phyloP scores from a whole-genome alignment of 2,888 invertebrate species.

The Machimus atricapillus region DNA sequence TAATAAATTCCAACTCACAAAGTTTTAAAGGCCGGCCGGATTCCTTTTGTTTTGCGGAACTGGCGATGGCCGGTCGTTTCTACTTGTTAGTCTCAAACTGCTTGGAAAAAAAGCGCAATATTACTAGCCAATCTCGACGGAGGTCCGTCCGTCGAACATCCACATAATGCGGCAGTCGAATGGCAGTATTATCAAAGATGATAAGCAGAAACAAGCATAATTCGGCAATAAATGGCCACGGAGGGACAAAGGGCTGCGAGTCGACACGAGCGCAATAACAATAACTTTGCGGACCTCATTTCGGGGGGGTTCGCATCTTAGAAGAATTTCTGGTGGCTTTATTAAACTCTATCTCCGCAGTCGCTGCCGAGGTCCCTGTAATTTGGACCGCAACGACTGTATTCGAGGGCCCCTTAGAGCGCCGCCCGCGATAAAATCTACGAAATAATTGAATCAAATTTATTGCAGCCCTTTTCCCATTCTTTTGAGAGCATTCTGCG shows the following conservation, averaged over 20 bases:
- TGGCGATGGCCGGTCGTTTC: neutral
- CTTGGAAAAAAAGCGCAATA: neutral
- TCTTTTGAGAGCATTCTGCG: neutral
- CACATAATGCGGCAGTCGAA: neutral
- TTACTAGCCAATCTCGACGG: neutral
- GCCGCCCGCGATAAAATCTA: neutral
- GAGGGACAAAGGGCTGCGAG: constrained; percentile 10
- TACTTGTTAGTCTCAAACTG: constrained; percentile 21
- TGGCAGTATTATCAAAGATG: constrained; percentile 25
- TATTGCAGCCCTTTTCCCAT: constrained; percentile 22
- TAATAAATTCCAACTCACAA: constrained; percentile 13
- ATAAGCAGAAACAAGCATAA: constrained; percentile 33
- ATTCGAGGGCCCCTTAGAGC: neutral
- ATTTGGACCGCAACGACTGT: constrained; percentile 3
- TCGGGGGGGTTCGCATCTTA: neutral
- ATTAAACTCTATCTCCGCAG: constrained; percentile 18
- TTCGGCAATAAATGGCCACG: constrained; percentile 25
- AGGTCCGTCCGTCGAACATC: neutral
- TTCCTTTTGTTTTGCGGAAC: neutral
- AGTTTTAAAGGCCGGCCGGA: neutral
- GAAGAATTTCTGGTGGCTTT: constrained; percentile 13
- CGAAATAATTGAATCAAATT: constrained; percentile 46
- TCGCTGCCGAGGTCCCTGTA: neutral
- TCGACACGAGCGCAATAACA: constrained; percentile 25
- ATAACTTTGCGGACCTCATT: constrained; percentile 7